These are phyloP conservation scores for Clavelina lepadiformis DNA, from an alignment of 23 tunicate species.

Conservation along the genomic window DNA sequence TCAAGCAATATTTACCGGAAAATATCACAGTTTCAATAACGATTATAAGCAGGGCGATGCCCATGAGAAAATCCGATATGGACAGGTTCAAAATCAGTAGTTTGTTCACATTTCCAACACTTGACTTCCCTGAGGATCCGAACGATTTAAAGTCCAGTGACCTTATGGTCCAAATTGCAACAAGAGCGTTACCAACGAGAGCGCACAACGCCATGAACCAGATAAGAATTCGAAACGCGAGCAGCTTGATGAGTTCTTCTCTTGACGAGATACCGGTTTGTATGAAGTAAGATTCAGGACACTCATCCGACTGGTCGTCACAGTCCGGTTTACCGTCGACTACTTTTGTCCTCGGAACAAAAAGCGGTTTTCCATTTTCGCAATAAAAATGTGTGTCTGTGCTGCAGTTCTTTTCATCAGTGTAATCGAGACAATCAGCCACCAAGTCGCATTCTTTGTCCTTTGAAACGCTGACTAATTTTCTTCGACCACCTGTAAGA, in stretches of 20 bases:
- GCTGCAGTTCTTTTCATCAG: constrained; percentile 41
- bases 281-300: constrained; percentile 22
- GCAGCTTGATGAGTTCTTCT: constrained; percentile 27
- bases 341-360: constrained; percentile 11
- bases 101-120: constrained; percentile 12
- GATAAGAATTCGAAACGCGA: constrained; percentile 8
- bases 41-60: constrained; percentile 34
- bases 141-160: not conserved
- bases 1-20: constrained; percentile 30
- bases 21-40: constrained; percentile 9
- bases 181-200: constrained; percentile 10
- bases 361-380: constrained; percentile 27
- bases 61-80: constrained; percentile 54
- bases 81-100: constrained; percentile 42
- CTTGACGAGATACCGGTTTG: constrained; percentile 28
- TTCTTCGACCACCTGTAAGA: no score
- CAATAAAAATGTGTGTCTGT: constrained; percentile 38
- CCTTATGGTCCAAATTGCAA: not conserved
- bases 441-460: constrained; percentile 20
- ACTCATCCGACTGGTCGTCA: constrained; percentile 49
- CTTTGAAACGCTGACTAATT: constrained; percentile 16
- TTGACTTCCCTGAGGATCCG: not conserved
- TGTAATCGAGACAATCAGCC: constrained; percentile 25
- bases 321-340: constrained; percentile 36
- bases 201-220: constrained; percentile 34